Conservation (phyloP, 2,888 invertebrate genomes). For the Anthrax anthrax region DNA sequence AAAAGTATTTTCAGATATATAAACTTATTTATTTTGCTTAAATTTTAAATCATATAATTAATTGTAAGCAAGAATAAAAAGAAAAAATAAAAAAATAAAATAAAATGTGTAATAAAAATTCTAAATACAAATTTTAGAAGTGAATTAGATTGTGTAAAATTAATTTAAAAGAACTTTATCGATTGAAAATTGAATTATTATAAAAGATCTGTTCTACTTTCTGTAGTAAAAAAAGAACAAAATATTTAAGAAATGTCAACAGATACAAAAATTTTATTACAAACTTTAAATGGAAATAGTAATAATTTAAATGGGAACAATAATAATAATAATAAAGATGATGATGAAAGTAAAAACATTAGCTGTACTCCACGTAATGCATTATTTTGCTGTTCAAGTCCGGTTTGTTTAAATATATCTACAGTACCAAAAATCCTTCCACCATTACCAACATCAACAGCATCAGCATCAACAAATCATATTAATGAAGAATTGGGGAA, state of each 20-base stretch:
- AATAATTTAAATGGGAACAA: conserved; percentile 10
- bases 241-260: conserved; percentile 4
- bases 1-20: too few species aligned
- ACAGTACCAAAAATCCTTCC: conserved; percentile 10
- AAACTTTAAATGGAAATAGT: conserved; percentile 2
- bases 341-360: conserved; percentile 13
- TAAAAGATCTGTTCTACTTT: too few species aligned
- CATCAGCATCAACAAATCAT: background rate
- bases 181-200: too few species aligned
- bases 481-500: background rate
- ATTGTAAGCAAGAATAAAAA: too few species aligned
- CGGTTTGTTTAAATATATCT: conserved; percentile 16
- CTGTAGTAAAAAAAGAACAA: background rate
- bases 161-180: too few species aligned
- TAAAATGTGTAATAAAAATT: too few species aligned
- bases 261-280: background rate
- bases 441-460: background rate
- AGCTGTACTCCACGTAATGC: conserved; percentile 38
- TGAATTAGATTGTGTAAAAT: too few species aligned
- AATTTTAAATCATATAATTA: too few species aligned
- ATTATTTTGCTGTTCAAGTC: conserved; percentile 18
- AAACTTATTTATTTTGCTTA: too few species aligned
- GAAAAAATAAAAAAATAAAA: too few species aligned
- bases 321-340: background rate
- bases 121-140: too few species aligned